Evolutionary conservation across 1,140 invertebrate species (phyloP), one percentile per base, ranked within the genome.

Genomic region (Laupala kohalensis): DNA sequence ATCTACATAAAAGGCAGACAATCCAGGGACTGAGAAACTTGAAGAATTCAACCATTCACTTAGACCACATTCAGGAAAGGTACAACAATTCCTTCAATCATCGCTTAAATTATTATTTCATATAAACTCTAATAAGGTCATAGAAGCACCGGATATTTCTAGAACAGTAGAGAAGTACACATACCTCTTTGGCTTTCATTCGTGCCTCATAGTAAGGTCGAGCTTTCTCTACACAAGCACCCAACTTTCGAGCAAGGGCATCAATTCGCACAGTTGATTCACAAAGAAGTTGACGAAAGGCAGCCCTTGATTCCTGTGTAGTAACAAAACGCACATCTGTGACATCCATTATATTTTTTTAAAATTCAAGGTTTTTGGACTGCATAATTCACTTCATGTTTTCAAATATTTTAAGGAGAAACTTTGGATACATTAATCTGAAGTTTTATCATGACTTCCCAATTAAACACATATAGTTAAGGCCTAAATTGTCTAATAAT

Each of bases 171-270:
- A n/a, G n/a, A n/a, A n/a, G n/a, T n/a, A n/a, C n/a, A 13, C 37
- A 84, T 79, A 88, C 84, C 80, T 89, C 86, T 76, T 90, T 90
- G 25, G 89, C 88, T 80, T 86, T 86, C 77, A 90, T 88, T 74
- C 88, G 78, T 5, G 92, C 89, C 75, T 95, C 92, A 80, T 94
- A 95, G 80, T 95, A 97, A 24, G 92, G 92, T 77, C 92, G 85
- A 28, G 94, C 90, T 80, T 89, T 90, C 75, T 93, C 89, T 71
- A 96, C 90, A 75, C 87, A 91, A 74, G 85, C 87, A 24, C 92
- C 92, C 65, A 93, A 79, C 78, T 92, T 90, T 74, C 88, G 87
- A 63, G 87, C 85, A 73, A 95, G 82, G 62, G 85, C 84, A 75
- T 94, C 90, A 72, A 95, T 86, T 72, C 88, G 84, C 6, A 89